These are phyloP conservation scores for Bactericera cockerelli DNA, from an alignment of 1,140 invertebrate genomes.

Conservation along the genomic window DNA sequence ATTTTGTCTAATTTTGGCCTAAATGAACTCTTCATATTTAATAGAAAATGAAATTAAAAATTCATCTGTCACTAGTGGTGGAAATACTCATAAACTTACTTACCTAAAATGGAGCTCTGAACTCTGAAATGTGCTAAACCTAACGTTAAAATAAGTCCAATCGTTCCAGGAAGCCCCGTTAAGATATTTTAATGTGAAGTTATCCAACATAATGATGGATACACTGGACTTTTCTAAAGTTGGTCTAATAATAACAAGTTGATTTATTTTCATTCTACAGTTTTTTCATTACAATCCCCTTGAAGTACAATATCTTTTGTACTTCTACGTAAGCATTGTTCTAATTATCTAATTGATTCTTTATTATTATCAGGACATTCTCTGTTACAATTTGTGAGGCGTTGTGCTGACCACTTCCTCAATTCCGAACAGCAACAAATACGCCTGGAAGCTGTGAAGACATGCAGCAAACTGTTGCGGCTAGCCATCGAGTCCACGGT, in stretches of 20 bases:
- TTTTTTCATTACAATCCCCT: too few species aligned
- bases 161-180: too few species aligned
- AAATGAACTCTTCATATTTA: too few species aligned
- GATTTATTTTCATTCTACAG: too few species aligned
- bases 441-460: slow-evolving; percentile 83
- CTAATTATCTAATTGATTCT: not conserved
- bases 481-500: slow-evolving; percentile 46
- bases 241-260: not conserved
- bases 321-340: slow-evolving; percentile 9
- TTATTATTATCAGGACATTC: slow-evolving; percentile 51
- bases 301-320: too few species aligned
- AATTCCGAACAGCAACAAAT: slow-evolving; percentile 82
- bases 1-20: too few species aligned
- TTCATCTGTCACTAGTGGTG: too few species aligned
- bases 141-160: too few species aligned
- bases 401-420: slow-evolving; percentile 87
- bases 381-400: slow-evolving; percentile 76
- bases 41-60: too few species aligned
- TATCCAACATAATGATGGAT: not conserved
- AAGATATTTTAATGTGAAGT: not conserved
- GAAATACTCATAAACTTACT: too few species aligned
- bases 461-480: slow-evolving; percentile 74
- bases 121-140: too few species aligned
- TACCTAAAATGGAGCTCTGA: not conserved
- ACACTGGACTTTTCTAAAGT: not conserved